These are phyloP conservation scores for Aphaenogaster rudis DNA, from an alignment of 1,140 invertebrate species.

Conservation along the genomic window DNA sequence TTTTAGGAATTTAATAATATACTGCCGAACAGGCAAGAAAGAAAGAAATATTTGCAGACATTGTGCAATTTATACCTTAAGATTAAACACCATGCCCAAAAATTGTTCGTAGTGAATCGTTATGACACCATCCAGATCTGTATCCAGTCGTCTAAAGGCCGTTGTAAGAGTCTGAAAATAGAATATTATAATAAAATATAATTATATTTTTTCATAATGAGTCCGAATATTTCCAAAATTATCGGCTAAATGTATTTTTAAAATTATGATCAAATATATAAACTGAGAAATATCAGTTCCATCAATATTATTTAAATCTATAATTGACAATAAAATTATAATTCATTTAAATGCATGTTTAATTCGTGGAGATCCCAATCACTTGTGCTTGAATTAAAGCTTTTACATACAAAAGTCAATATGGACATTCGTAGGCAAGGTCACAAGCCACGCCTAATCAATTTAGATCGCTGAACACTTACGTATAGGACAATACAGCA, in stretches of 20 bases:
- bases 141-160: constrained; percentile 96
- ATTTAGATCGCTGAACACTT: constrained; percentile 84
- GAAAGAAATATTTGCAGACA: background rate
- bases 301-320: constrained; percentile 22
- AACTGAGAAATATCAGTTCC: background rate
- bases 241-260: background rate
- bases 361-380: background rate
- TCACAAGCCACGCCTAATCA: background rate
- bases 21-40: constrained; percentile 22
- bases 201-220: constrained; percentile 88
- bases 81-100: constrained; percentile 97
- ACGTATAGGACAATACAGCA: constrained; percentile 97
- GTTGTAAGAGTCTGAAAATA: constrained; percentile 95
- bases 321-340: constrained; percentile 37
- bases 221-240: background rate
- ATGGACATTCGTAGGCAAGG: background rate
- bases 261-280: background rate
- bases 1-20: background rate
- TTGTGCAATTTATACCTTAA: constrained; percentile 91
- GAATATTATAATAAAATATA: background rate
- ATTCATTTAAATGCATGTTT: background rate
- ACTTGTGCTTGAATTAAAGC: background rate
- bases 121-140: constrained; percentile 97
- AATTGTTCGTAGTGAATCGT: constrained; percentile 99
- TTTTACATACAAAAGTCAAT: background rate